Percentiles rank a stretch among this genome's conserved stretches.
phyloP scores from a whole-genome alignment of 2,113 vertebrate genomes.

The Thunnus maccoyii region DNA sequence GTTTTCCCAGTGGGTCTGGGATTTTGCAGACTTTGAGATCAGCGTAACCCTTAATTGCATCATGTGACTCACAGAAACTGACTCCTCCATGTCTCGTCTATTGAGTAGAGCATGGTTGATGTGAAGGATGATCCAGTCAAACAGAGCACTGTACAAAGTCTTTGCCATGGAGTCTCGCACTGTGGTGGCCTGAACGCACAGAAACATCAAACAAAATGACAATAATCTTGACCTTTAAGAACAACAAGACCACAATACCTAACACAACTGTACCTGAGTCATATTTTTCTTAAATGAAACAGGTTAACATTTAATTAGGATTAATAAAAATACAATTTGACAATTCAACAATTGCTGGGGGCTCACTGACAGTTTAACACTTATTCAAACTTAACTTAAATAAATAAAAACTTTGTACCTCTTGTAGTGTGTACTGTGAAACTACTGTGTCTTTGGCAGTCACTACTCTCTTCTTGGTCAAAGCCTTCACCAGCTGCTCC shows the following conservation, averaged over 20 bases:
- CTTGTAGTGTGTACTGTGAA: slow-evolving; percentile 90
- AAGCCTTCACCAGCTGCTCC: slow-evolving; percentile 90
- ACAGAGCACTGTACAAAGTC: slow-evolving; percentile 93
- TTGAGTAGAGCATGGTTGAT: slow-evolving; percentile 97
- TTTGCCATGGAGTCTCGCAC: slow-evolving; percentile 96
- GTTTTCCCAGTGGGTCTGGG: no score
- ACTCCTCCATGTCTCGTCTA: slow-evolving; percentile 93
- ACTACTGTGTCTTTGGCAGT: slow-evolving; percentile 87
- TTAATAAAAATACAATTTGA: no score
- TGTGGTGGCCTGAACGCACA: slow-evolving; percentile 85
- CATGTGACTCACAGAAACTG: slow-evolving; percentile 87
- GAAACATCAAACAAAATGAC: background rate
- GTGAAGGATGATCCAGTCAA: slow-evolving; percentile 96
- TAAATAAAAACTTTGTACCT: slow-evolving; percentile 82
- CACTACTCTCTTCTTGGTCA: slow-evolving; percentile 92
- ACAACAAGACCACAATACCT: background rate
- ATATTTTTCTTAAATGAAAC: no score
- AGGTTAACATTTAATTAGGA: no score
- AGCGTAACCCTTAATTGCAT: no score
- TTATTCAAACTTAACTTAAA: background rate
- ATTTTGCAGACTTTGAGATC: no score
- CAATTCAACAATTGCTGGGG: no score
- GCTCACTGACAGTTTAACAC: no score
- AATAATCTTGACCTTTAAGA: background rate
- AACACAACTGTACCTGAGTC: background rate